Conservation (phyloP, 92 coral and sea anemone genomes). For the Epizoanthus rinbou region DNA sequence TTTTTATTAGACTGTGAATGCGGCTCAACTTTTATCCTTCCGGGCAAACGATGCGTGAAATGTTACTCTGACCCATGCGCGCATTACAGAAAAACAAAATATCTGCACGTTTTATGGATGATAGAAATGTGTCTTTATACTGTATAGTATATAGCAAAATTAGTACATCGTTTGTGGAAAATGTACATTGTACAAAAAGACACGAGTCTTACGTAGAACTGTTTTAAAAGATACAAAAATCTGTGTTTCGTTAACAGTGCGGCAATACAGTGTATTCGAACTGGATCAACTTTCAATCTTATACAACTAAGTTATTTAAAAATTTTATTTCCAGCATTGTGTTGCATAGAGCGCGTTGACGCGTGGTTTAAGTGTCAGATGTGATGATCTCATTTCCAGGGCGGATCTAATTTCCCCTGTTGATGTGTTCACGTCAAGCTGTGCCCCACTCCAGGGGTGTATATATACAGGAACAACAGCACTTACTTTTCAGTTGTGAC, state of each 20-base stretch:
- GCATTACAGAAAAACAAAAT: not conserved
- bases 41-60: constrained; percentile 24
- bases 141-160: not conserved
- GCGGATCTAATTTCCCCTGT: constrained; percentile 19
- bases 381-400: constrained; percentile 18
- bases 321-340: constrained; percentile 39
- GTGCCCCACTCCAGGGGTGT: constrained; percentile 2
- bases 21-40: constrained; percentile 21
- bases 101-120: constrained; percentile 23
- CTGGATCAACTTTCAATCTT: too few species aligned
- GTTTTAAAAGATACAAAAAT: too few species aligned
- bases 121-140: not conserved
- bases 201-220: too few species aligned
- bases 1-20: not conserved
- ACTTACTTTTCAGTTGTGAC: not conserved
- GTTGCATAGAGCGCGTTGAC: not conserved
- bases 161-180: too few species aligned
- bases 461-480: constrained; percentile 5
- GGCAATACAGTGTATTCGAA: too few species aligned
- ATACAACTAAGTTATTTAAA: not conserved
- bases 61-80: not conserved
- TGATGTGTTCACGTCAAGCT: constrained; percentile 26
- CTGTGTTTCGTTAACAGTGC: too few species aligned
- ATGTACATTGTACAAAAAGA: too few species aligned
- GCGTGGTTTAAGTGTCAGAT: not conserved